phyloP scores from a whole-genome alignment of 2,888 invertebrate genomes.

The Limnephilus marmoratus region DNA sequence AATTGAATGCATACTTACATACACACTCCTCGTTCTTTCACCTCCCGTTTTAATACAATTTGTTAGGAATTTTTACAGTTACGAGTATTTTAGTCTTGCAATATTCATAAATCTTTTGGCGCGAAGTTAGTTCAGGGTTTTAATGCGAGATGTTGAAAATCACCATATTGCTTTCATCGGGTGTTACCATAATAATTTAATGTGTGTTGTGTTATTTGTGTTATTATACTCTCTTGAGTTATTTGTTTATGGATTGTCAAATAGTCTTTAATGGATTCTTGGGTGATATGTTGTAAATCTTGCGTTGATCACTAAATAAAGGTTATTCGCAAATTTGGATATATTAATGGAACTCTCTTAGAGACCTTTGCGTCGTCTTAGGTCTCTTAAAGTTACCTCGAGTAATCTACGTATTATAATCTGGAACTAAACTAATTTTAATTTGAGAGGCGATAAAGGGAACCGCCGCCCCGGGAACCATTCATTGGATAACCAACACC shows the following conservation, averaged over 20 bases:
- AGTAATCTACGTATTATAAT: too few relatives aligned
- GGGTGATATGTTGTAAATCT: too few relatives aligned
- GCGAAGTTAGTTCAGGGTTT: not conserved
- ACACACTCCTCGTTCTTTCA: not conserved
- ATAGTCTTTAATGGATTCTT: too few relatives aligned
- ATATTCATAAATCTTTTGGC: slow-evolving; percentile 26
- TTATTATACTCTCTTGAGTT: not conserved
- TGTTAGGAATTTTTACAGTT: slow-evolving; percentile 31
- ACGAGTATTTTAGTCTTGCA: slow-evolving; percentile 6
- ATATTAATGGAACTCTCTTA: too few relatives aligned
- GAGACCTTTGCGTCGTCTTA: too few relatives aligned
- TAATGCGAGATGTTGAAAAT: not conserved
- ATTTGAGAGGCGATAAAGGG: too few relatives aligned
- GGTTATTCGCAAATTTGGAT: too few relatives aligned
- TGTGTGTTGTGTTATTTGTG: not conserved
- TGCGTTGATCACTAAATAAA: too few relatives aligned
- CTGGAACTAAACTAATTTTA: too few relatives aligned
- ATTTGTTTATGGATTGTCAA: not conserved
- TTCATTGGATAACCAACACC: too few relatives aligned
- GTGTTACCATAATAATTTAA: not conserved
- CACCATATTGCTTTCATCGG: not conserved
- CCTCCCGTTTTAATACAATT: slow-evolving; percentile 8
- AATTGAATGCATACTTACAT: not conserved
- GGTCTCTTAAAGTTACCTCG: too few relatives aligned
- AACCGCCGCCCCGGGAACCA: too few relatives aligned